Evolutionary conservation across 2,113 vertebrate species (phyloP).

Genomic region (Psittacula cyanocephala): DNA sequence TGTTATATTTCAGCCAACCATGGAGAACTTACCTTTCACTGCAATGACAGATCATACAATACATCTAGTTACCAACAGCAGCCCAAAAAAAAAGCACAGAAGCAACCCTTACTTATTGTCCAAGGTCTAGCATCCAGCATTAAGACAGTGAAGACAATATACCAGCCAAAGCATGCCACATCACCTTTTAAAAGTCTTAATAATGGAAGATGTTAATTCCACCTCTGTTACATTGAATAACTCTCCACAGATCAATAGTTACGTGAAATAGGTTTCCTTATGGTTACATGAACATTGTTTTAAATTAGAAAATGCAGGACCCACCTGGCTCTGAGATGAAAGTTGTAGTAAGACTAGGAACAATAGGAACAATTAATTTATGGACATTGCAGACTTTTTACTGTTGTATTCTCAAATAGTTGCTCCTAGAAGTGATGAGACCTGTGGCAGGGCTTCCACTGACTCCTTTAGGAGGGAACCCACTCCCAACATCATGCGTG

Average conservation of each 20-base stretch:
- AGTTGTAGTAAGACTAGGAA: background rate
- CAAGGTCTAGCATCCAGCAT: background rate
- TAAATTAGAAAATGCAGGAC: background rate
- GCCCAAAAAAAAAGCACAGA: background rate
- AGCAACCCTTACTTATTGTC: background rate
- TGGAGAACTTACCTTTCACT: slow-evolving; percentile 9
- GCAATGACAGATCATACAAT: background rate
- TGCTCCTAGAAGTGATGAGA: background rate
- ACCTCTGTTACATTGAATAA: background rate
- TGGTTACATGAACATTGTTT: background rate
- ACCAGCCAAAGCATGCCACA: background rate
- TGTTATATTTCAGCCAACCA: background rate
- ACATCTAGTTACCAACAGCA: background rate
- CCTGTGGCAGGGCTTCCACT: background rate
- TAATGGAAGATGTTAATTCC: background rate
- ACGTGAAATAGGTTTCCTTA: background rate
- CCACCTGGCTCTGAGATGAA: background rate
- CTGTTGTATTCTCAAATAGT: background rate
- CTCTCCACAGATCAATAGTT: background rate
- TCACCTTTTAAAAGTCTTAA: background rate
- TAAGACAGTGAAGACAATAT: background rate
- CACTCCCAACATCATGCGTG: background rate
- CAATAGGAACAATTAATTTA: background rate
- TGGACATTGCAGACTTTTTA: background rate
- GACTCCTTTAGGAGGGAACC: background rate